Conservation (phyloP, 1,140 invertebrate genomes). For the Drosophila elegans region DNA sequence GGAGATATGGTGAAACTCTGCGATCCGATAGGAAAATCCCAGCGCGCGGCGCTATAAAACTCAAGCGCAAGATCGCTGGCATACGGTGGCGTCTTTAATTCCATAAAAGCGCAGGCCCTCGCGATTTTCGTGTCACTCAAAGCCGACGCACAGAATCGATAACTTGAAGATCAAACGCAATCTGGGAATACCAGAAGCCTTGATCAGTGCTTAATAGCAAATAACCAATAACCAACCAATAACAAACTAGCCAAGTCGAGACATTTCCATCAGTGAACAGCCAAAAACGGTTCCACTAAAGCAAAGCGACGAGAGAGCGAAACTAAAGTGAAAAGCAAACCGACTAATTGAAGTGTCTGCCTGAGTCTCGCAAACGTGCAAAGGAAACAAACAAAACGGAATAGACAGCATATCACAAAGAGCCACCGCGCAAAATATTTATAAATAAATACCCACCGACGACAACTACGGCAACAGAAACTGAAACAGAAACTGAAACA, state of each 20-base stretch:
- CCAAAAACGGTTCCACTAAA: conserved; percentile 35
- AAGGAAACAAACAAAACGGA: conserved; percentile 77
- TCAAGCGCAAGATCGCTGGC: conserved; percentile 7
- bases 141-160: conserved; percentile 49
- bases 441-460: conserved; percentile 42
- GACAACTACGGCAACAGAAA: conserved; percentile 39
- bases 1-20: conserved; percentile 37
- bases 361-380: conserved; percentile 44
- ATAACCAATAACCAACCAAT: conserved; percentile 5
- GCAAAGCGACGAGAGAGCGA: conserved; percentile 35
- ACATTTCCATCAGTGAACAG: conserved; percentile 2
- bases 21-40: conserved; percentile 52
- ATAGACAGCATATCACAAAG: conserved; percentile 34
- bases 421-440: conserved; percentile 41
- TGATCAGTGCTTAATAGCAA: neutral
- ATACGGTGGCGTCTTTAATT: conserved; percentile 11
- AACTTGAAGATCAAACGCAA: neutral
- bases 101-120: conserved; percentile 63
- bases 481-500: neutral
- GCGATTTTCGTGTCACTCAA: conserved; percentile 51
- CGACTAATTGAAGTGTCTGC: conserved; percentile 69
- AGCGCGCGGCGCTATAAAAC: conserved; percentile 22
- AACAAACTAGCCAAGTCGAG: conserved; percentile 1
- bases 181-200: neutral
- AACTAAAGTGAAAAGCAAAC: conserved; percentile 68